A percentile compares a stretch with the other conserved stretches of the same genome.
Conservation (phyloP, 2,888 invertebrate species). For the Nebria brevicollis region DNA sequence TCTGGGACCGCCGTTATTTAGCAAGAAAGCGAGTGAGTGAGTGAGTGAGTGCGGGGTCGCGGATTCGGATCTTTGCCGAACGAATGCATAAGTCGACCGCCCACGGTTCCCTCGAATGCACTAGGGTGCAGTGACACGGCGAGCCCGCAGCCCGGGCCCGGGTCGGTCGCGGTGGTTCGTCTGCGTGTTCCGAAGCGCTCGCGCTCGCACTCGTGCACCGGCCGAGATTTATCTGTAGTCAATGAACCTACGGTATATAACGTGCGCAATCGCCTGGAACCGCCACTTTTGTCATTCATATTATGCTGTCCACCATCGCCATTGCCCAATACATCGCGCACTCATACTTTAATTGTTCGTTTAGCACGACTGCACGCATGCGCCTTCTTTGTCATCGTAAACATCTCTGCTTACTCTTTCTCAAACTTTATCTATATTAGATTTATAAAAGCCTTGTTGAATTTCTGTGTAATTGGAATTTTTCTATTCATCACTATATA, state of each 20-base stretch:
- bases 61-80: background rate
- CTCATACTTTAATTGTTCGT: background rate
- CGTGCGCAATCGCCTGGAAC: constrained; percentile 24
- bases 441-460: background rate
- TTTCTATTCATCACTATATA: too few species aligned
- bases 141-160: background rate
- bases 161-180: background rate
- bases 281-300: constrained; percentile 29
- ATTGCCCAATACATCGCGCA: background rate
- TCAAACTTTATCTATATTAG: background rate
- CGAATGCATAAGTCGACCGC: background rate
- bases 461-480: background rate
- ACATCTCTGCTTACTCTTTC: background rate
- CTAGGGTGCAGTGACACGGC: constrained; percentile 19
- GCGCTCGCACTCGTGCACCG: background rate
- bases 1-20: constrained; percentile 1
- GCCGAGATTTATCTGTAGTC: constrained; percentile 25
- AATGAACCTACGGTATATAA: constrained; percentile 18
- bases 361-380: background rate
- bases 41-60: background rate
- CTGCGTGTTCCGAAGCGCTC: background rate
- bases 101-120: background rate
- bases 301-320: background rate
- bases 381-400: background rate
- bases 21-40: background rate